Percentiles rank a stretch among this genome's conserved stretches.
These are phyloP conservation scores for Conus betulinus DNA, from an alignment of 1,140 invertebrate species.

Conservation along the genomic window DNA sequence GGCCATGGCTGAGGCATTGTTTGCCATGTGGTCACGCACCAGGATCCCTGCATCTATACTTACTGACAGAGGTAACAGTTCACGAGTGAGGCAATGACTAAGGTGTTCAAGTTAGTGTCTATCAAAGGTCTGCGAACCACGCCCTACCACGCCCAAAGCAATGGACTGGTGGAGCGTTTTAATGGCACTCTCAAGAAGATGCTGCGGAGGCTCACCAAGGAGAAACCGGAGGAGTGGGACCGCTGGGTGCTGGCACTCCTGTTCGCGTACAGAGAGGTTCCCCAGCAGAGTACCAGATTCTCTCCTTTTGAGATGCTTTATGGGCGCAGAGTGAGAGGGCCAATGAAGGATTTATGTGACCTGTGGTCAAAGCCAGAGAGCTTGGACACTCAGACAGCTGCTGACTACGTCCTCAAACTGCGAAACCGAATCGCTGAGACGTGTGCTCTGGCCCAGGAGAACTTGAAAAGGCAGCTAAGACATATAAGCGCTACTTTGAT, in stretches of 20 bases:
- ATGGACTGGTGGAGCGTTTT: slow-evolving; percentile 15
- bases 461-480: no score
- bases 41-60: slow-evolving; percentile 49
- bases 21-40: slow-evolving; percentile 32
- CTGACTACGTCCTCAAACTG: no score
- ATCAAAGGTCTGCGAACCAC: slow-evolving; percentile 34
- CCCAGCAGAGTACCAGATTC: slow-evolving; percentile 22
- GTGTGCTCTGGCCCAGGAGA: no score
- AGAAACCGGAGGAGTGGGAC: slow-evolving; percentile 65
- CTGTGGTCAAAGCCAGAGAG: no score
- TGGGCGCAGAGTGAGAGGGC: no score
- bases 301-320: not conserved
- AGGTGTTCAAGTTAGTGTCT: slow-evolving; percentile 39
- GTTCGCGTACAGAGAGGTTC: slow-evolving; percentile 21
- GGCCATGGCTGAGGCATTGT: slow-evolving; percentile 39
- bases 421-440: no score
- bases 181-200: slow-evolving; percentile 34
- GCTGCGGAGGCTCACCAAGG: slow-evolving; percentile 56
- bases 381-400: no score
- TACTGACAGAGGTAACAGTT: slow-evolving; percentile 26
- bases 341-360: no score
- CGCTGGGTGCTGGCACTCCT: slow-evolving; percentile 36
- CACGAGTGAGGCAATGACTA: not conserved
- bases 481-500: no score
- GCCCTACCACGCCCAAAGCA: slow-evolving; percentile 37